phyloP scores from a whole-genome alignment of 2,113 vertebrate species.

The Dipodomys spectabilis region DNA sequence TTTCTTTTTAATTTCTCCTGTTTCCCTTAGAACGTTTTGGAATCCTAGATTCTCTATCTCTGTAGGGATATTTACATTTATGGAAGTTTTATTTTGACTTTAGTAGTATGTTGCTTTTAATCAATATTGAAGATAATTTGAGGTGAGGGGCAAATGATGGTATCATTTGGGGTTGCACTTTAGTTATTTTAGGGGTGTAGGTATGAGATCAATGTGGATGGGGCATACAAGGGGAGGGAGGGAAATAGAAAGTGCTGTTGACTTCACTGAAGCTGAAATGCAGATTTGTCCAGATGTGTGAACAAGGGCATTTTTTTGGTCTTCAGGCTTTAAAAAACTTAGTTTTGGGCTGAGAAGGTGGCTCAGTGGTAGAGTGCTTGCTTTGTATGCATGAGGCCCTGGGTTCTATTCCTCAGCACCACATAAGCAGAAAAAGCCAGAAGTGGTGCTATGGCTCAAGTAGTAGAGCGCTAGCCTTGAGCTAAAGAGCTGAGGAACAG shows the following conservation, averaged over 20 bases:
- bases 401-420: no score
- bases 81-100: not conserved
- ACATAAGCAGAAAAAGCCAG: no score
- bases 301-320: not conserved
- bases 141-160: not conserved
- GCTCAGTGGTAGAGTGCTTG: no score
- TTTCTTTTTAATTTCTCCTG: not conserved
- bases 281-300: not conserved
- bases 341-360: no score
- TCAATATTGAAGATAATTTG: not conserved
- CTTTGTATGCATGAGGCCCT: no score
- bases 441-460: no score
- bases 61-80: not conserved
- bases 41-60: not conserved
- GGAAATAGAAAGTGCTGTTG: not conserved
- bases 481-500: no score
- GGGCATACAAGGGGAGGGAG: not conserved
- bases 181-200: not conserved
- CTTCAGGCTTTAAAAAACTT: no score
- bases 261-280: constrained; percentile 31
- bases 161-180: not conserved
- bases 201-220: not conserved
- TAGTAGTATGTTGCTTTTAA: not conserved
- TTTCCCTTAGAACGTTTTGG: not conserved
- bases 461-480: no score